phyloP scores from a whole-genome alignment of 2,113 vertebrate genomes.

The Chloroceryle aenea region DNA sequence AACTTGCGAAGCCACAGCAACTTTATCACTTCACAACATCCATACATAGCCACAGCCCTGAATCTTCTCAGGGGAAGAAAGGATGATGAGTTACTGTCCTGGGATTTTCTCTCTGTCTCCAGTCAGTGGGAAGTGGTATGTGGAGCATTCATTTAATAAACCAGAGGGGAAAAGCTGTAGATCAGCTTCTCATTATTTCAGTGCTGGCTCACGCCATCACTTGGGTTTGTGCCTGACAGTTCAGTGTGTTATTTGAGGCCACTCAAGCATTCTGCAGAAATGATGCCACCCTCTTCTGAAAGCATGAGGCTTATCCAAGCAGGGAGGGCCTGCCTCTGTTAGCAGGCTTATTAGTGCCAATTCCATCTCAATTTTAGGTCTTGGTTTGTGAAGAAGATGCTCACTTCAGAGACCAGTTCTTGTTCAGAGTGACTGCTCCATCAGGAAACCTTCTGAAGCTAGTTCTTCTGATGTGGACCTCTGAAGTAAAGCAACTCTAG shows the following conservation, averaged over 20 bases:
- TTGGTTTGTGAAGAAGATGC: neutral
- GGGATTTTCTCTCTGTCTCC: constrained; percentile 62
- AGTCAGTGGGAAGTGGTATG: constrained; percentile 64
- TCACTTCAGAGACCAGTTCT: neutral
- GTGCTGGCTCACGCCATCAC: constrained; percentile 40
- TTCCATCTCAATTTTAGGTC: neutral
- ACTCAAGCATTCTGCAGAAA: constrained; percentile 58
- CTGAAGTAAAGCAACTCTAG: neutral
- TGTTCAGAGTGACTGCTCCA: neutral
- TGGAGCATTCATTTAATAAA: constrained; percentile 62
- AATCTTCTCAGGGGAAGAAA: constrained; percentile 48
- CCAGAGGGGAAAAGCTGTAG: constrained; percentile 67
- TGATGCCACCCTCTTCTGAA: constrained; percentile 56
- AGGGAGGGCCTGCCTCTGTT: neutral
- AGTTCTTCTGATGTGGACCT: neutral
- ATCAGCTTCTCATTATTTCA: constrained; percentile 69
- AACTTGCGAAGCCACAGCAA: constrained; percentile 56
- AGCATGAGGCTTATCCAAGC: neutral
- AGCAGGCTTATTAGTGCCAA: neutral
- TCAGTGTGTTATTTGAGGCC: constrained; percentile 69
- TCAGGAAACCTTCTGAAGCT: neutral
- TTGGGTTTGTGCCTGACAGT: constrained; percentile 64
- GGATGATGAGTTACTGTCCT: constrained; percentile 65
- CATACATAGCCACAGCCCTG: constrained; percentile 69
- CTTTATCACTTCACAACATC: constrained; percentile 68